phyloP scores from a whole-genome alignment of 2,797 vertebrate species.

The Petrocephalus sullivani region DNA sequence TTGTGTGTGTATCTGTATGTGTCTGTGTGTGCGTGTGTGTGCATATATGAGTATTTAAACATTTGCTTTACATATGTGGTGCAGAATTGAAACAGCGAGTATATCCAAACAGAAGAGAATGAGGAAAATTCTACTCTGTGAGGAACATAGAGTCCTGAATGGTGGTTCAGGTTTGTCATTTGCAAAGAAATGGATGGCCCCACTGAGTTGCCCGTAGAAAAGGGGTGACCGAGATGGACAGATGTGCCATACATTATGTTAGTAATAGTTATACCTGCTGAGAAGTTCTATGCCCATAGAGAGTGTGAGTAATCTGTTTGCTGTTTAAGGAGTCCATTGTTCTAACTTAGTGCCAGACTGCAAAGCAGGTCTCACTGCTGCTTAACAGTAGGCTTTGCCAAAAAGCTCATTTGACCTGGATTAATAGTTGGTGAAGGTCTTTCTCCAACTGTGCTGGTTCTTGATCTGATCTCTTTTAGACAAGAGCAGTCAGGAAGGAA shows the following conservation, averaged over 20 bases:
- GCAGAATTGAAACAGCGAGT: background rate
- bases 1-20: background rate
- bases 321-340: slow-evolving; percentile 67
- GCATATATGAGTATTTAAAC: background rate
- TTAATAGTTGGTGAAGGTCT: slow-evolving; percentile 43
- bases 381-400: slow-evolving; percentile 53
- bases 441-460: slow-evolving; percentile 12
- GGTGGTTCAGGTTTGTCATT: slow-evolving; percentile 13
- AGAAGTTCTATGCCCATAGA: slow-evolving; percentile 49
- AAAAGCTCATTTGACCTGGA: slow-evolving; percentile 56
- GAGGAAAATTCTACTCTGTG: background rate
- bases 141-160: background rate
- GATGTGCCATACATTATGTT: slow-evolving; percentile 49
- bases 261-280: slow-evolving; percentile 53
- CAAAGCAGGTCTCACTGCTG: slow-evolving; percentile 53
- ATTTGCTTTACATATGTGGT: background rate
- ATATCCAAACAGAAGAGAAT: background rate
- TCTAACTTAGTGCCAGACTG: slow-evolving; percentile 43
- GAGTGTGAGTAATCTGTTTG: slow-evolving; percentile 63
- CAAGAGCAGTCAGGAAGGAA: slow-evolving; percentile 2
- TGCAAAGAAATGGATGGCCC: slow-evolving; percentile 13
- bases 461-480: slow-evolving; percentile 12
- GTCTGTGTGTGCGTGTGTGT: background rate
- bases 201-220: background rate
- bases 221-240: slow-evolving; percentile 41